A percentile compares a stretch with the other conserved stretches of the same genome.
Evolutionary conservation across 2,888 invertebrate species (phyloP).

Genomic region (Drosophila atripex): DNA sequence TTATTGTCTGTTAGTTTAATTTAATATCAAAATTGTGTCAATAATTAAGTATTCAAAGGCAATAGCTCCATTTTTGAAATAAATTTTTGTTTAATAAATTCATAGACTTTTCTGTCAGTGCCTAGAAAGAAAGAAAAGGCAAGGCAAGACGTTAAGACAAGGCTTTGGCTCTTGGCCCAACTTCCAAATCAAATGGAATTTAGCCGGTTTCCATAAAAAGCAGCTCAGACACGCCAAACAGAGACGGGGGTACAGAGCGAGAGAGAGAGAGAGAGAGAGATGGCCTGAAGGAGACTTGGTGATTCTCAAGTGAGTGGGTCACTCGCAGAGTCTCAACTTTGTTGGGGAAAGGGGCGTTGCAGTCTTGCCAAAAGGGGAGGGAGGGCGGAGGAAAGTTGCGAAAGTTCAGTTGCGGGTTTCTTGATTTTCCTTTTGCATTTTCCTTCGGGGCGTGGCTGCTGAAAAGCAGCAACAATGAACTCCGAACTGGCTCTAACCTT

Average conservation of each 20-base stretch:
- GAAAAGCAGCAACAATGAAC: constrained; percentile 18
- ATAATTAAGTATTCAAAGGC: constrained; percentile 3
- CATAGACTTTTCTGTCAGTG: constrained; percentile 19
- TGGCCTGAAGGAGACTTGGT: constrained; percentile 5
- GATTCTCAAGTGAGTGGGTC: constrained; percentile 50
- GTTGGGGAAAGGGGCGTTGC: constrained; percentile 4
- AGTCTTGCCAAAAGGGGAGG: constrained; percentile 1
- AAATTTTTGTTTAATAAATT: background rate
- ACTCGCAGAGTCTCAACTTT: constrained; percentile 9
- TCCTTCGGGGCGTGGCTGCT: constrained; percentile 24
- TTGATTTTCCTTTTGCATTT: constrained; percentile 16
- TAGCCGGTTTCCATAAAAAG: constrained; percentile 78
- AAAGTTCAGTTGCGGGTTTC: constrained; percentile 43
- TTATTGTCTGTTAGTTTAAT: constrained; percentile 9
- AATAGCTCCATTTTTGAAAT: background rate
- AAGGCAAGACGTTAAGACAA: constrained; percentile 60
- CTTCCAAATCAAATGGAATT: constrained; percentile 76
- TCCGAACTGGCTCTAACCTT: constrained; percentile 21
- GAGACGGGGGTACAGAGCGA: constrained; percentile 1
- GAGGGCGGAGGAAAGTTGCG: constrained; percentile 25
- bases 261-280: constrained; percentile 2
- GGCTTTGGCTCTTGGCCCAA: constrained; percentile 41
- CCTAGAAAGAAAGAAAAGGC: constrained; percentile 39
- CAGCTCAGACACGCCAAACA: constrained; percentile 54
- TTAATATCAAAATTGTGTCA: constrained; percentile 8